Conservation (phyloP, 1,140 invertebrate genomes). For the Drosophila gunungcola region DNA sequence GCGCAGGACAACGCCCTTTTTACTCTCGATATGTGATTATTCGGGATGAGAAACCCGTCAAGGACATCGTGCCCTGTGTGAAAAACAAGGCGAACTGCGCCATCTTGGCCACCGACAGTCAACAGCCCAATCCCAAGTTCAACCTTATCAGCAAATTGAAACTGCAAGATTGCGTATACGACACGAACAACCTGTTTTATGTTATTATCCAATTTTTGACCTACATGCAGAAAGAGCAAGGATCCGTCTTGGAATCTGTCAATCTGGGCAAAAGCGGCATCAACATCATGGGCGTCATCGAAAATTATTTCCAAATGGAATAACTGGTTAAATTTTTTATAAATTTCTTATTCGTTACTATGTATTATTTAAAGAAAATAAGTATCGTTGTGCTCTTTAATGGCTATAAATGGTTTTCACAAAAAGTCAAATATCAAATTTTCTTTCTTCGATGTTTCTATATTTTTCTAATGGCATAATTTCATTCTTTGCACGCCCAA, state of each 20-base stretch:
- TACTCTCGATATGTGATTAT: slow-evolving; percentile 85
- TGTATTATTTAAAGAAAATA: no score
- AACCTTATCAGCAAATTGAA: slow-evolving; percentile 79
- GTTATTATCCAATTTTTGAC: slow-evolving; percentile 92
- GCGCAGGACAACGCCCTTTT: slow-evolving; percentile 90
- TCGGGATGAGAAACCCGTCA: slow-evolving; percentile 76
- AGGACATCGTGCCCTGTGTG: slow-evolving; percentile 75
- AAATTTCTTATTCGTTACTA: no score
- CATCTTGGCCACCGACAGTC: slow-evolving; percentile 64
- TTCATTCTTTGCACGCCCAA: no score
- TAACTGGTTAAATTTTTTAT: background rate
- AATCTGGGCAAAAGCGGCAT: slow-evolving; percentile 91
- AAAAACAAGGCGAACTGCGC: slow-evolving; percentile 78
- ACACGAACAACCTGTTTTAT: slow-evolving; percentile 93
- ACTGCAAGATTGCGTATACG: slow-evolving; percentile 86
- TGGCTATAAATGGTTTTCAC: no score
- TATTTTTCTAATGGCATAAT: no score
- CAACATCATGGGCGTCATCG: slow-evolving; percentile 92
- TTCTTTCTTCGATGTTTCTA: no score
- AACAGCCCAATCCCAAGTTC: slow-evolving; percentile 65
- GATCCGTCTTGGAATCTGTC: slow-evolving; percentile 91
- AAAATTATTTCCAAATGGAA: slow-evolving; percentile 37
- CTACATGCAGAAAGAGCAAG: slow-evolving; percentile 89
- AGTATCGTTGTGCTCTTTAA: no score
- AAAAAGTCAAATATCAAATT: no score